Percentiles rank a stretch among this genome's conserved stretches.
Evolutionary conservation across 2,888 invertebrate species (phyloP).

Genomic region (Pandemis heparana): DNA sequence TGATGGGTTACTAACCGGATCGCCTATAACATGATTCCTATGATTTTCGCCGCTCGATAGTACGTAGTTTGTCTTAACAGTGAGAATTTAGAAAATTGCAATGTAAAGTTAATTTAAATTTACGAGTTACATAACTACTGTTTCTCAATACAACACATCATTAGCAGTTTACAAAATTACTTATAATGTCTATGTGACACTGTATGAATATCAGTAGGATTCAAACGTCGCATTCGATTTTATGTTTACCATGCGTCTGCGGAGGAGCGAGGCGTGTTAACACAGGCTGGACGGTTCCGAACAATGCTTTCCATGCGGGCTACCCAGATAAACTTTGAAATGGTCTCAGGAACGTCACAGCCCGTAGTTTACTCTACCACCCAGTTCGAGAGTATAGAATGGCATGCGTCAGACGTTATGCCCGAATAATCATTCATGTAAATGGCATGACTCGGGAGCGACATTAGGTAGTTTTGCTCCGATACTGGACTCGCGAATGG

Average conservation of each 20-base stretch:
- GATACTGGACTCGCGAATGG: constrained; percentile 67
- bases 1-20: no score
- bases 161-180: no score
- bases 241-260: constrained; percentile 53
- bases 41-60: no score
- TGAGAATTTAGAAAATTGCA: no score
- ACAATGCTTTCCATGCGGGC: constrained; percentile 69
- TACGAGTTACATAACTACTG: no score
- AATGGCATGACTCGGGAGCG: constrained; percentile 73
- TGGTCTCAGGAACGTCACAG: constrained; percentile 50
- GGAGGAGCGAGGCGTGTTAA: constrained; percentile 61
- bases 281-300: constrained; percentile 63
- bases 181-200: no score
- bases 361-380: constrained; percentile 55
- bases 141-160: no score
- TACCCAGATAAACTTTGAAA: constrained; percentile 70
- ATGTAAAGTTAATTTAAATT: no score
- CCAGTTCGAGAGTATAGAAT: constrained; percentile 54
- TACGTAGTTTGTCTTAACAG: no score
- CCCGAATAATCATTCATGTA: constrained; percentile 79
- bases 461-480: constrained; percentile 73
- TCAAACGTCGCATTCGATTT: constrained; percentile 52
- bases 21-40: no score
- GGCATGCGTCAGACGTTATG: constrained; percentile 49
- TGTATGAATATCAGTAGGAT: constrained; percentile 36